Percentiles rank a stretch among this genome's conserved stretches.
Evolutionary conservation across 2,888 invertebrate genomes (phyloP).

Genomic region (Epsilonema sp.): DNA sequence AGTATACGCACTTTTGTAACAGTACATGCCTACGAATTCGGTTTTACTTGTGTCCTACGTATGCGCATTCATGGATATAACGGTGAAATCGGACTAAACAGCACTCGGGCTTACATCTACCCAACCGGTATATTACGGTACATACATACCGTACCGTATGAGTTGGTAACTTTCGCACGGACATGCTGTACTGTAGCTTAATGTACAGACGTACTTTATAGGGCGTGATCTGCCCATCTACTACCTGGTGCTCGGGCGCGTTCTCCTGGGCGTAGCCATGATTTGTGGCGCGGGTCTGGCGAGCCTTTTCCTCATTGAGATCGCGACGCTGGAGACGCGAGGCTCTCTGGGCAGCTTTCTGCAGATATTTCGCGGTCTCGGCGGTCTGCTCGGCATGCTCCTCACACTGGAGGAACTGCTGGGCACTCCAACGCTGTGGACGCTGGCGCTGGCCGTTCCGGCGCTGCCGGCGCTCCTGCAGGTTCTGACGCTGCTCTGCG

Average conservation of each 20-base stretch:
- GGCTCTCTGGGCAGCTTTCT: neutral
- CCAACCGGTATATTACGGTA: too few relatives aligned
- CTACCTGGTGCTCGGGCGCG: slow-evolving; percentile 3
- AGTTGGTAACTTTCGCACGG: too few relatives aligned
- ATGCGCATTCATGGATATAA: too few relatives aligned
- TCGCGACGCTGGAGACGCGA: neutral
- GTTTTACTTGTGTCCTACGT: too few relatives aligned
- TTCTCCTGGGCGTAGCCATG: slow-evolving; percentile 3
- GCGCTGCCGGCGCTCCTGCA: slow-evolving; percentile 1
- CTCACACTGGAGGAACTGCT: neutral
- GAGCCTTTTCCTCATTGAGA: slow-evolving; percentile 2
- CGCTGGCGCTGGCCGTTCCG: slow-evolving; percentile 2
- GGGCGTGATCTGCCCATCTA: too few relatives aligned
- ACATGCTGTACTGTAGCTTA: too few relatives aligned
- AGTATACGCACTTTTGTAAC: too few relatives aligned
- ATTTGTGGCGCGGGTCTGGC: slow-evolving; percentile 4
- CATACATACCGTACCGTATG: too few relatives aligned
- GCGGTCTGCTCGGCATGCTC: slow-evolving; percentile 4
- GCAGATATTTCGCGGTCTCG: slow-evolving; percentile 6
- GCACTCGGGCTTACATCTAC: too few relatives aligned
- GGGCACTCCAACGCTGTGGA: slow-evolving; percentile 1
- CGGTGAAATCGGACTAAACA: too few relatives aligned
- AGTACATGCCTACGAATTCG: too few relatives aligned
- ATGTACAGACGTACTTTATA: too few relatives aligned
- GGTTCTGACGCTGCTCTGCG: neutral